phyloP scores from a whole-genome alignment of 37 sponge, comb jelly and placozoan genomes.

The Crambe crambe region DNA sequence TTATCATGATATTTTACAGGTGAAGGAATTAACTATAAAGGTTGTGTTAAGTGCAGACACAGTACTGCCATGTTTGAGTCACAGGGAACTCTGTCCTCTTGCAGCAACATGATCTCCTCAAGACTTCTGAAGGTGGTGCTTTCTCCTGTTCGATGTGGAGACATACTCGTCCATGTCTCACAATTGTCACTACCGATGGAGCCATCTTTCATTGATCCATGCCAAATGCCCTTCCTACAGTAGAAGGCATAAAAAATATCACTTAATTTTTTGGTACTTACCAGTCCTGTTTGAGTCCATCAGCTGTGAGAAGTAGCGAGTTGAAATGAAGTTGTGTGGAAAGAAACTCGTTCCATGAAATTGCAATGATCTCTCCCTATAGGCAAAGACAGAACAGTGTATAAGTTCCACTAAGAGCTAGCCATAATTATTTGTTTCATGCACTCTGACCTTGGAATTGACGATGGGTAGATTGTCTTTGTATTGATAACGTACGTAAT shows the following conservation, averaged over 20 bases:
- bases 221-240: constrained; percentile 11
- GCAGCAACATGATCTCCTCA: neutral
- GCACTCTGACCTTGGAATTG: constrained; percentile 6
- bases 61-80: constrained; percentile 5
- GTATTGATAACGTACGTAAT: neutral
- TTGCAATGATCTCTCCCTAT: neutral
- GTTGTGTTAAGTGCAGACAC: constrained; percentile 2
- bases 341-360: constrained; percentile 4
- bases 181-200: neutral
- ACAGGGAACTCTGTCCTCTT: neutral
- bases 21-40: neutral
- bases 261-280: neutral
- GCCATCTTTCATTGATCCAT: constrained; percentile 12
- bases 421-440: neutral
- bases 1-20: neutral
- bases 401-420: no score
- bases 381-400: neutral
- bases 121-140: neutral
- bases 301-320: neutral
- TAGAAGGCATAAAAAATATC: no score
- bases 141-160: neutral
- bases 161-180: neutral
- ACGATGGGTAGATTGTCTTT: neutral
- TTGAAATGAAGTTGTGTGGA: neutral
- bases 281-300: neutral